Base-by-base conservation (phyloP, 1,140 invertebrate genomes). In the Eumeta japonica region DNA sequence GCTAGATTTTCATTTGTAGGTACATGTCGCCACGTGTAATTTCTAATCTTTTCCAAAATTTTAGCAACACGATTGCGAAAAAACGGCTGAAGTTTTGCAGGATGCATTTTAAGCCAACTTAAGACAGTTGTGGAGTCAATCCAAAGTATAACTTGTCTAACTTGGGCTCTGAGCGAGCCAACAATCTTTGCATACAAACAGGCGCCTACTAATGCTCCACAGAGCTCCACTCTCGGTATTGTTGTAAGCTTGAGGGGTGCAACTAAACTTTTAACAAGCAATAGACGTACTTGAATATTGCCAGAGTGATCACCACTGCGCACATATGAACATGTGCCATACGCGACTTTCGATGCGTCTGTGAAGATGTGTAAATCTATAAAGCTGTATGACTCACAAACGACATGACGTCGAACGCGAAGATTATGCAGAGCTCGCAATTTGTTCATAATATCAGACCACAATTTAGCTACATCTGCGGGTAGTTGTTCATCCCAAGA, bases 181-280 rank as follows among this genome's bases (percentile, higher is more conserved):
- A 10, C 28, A 0, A 59, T 40, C 14, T 51, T 49, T 17, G 45
- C 9, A 29, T 54, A 36, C 14, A 73, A 16, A 1, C 50, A 39
- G 3, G 54, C 51, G 10, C 68, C 43, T 5, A 75, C 28, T 3
- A 59, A 36, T 3, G 74, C 74, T 9, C 49, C 75, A 34, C 48
- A 62, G n/a, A 79, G 49, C 50, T 79, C 76, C 24, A 78, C 42
- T 41, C 64, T 16, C 0, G 78, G 75, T 10, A 80, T 58, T 3
- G 65, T 59, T 0, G 36, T 32, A 9, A 37, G 36, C 46, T 75
- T 75, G 5, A 76, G 34, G n/a, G 75, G 76, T 30, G 74, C 57
- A 1, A 78, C 71, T 27, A 61, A 38, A 16, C 55, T 46, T 77
- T n/a, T 77, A 7, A 49, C 41, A 28, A 5, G n/a, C n/a, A 24